These are phyloP conservation scores for Dreissena rostriformis DNA, from an alignment of 1,140 invertebrate genomes.

Conservation along the genomic window DNA sequence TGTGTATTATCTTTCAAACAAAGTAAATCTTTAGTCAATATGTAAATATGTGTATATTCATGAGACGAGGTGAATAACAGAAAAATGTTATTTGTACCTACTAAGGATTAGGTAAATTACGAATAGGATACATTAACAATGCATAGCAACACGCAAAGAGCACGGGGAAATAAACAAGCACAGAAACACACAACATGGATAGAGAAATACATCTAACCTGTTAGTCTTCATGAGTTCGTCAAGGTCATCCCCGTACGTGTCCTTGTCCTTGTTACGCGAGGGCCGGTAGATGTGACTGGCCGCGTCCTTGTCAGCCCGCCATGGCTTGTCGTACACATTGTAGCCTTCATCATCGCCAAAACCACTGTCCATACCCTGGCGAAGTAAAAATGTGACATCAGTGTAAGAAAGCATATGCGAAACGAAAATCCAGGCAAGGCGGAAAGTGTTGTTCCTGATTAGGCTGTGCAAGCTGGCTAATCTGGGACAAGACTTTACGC, in stretches of 20 bases:
- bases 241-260: slow-evolving; percentile 94
- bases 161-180: slow-evolving; percentile 40
- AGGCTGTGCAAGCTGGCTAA: too few species aligned
- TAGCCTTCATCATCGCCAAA: slow-evolving; percentile 99
- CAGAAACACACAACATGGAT: slow-evolving; percentile 25
- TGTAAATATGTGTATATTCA: too few species aligned
- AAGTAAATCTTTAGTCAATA: too few species aligned
- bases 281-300: slow-evolving; percentile 96
- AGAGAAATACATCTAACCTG: slow-evolving; percentile 83
- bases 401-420: too few species aligned
- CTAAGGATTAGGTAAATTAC: too few species aligned
- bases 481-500: too few species aligned
- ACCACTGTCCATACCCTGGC: slow-evolving; percentile 94
- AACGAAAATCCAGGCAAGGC: too few species aligned
- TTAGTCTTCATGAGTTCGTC: slow-evolving; percentile 94
- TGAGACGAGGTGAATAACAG: not conserved
- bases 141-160: too few species aligned
- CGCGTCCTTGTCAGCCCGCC: slow-evolving; percentile 87
- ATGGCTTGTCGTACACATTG: slow-evolving; percentile 97
- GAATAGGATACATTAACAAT: too few species aligned
- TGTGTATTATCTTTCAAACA: too few species aligned
- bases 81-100: not conserved
- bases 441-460: too few species aligned
- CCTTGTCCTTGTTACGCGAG: slow-evolving; percentile 92
- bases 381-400: not conserved